phyloP scores from a whole-genome alignment of 2,888 invertebrate species.

The Sesia bembeciformis region DNA sequence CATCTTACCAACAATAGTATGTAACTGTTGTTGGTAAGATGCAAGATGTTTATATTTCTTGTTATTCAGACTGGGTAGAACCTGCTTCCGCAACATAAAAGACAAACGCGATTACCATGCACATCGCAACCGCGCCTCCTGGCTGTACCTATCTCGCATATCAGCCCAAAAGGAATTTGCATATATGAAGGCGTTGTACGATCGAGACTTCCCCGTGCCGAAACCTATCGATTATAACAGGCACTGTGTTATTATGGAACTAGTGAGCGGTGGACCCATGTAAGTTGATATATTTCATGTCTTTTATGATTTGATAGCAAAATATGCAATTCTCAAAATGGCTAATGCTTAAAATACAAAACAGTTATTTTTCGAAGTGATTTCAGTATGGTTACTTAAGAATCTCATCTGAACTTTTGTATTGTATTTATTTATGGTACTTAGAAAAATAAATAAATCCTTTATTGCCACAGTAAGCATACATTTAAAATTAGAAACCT shows the following conservation, averaged over 20 bases:
- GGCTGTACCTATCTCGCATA: conserved; percentile 96
- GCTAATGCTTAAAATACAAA: too few species aligned
- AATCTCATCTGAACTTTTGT: not conserved
- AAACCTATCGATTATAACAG: conserved; percentile 94
- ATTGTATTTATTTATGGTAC: too few species aligned
- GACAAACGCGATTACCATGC: conserved; percentile 98
- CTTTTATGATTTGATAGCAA: too few species aligned
- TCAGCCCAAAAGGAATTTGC: conserved; percentile 98
- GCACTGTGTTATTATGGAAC: conserved; percentile 97
- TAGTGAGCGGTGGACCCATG: conserved; percentile 88
- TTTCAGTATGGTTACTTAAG: not conserved
- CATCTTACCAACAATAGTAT: too few species aligned
- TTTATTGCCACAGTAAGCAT: too few species aligned
- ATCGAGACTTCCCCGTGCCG: conserved; percentile 95
- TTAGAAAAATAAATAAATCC: too few species aligned
- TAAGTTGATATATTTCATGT: conserved; percentile 54
- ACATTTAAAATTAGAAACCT: too few species aligned
- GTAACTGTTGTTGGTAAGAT: too few species aligned
- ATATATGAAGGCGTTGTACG: conserved; percentile 95
- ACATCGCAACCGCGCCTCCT: conserved; percentile 90
- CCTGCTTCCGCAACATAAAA: conserved; percentile 96
- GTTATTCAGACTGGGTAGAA: conserved; percentile 85
- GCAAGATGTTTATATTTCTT: not conserved
- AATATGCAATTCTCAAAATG: too few species aligned
- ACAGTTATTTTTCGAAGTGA: too few species aligned